Base-by-base conservation (phyloP, 2,888 invertebrate species). In the Yponomeuta plumbellus region DNA sequence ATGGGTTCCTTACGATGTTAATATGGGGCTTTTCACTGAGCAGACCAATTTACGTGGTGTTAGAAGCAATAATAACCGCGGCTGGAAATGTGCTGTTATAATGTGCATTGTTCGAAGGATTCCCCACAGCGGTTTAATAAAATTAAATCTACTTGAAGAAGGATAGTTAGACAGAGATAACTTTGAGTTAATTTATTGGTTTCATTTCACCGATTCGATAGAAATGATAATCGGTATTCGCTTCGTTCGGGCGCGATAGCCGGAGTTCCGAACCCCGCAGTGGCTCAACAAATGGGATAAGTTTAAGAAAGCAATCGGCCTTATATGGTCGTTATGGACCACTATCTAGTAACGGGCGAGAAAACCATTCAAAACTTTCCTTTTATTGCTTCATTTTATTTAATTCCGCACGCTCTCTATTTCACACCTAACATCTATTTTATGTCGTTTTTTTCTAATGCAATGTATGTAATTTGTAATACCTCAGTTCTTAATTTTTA, bases 301-400 rank as follows among this genome's bases (percentile, higher is more conserved):
- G 84, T 89, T 89, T 87, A 85, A 84, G 88, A 86, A 88, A 88
- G 89, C 89, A 88, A 89, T 88, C 86, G 86, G 83, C 85, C 86
- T 87, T 88, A 88, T 88, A 88, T 86, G 88, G 85, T 86, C 86
- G 87, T 87, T 87, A 86, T 81, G 83, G 84, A 85, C 85, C 84
- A 83, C 84, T 85, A 84, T 77, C 79, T 77, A 81, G 81, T 76
- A 78, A 79, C 79, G 77, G 79, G 86, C 83, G 87, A 81, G 86
- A 85, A 85, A 85, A 84, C 84, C 85, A 80, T 85, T 83, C 79
- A 73, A 81, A 87, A 86, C 75, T 88, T 88, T 80, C 83, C 34
- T 76, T 81, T 82, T 83, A 83, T 84, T 79, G 81, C 81, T 78
- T 81, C 83, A 84, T 84, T 84, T 83, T 75, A 77, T 80, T 80